These are phyloP conservation scores for Loris lydekkerianus DNA, from an alignment of 2,797 vertebrate genomes.

Conservation along the genomic window DNA sequence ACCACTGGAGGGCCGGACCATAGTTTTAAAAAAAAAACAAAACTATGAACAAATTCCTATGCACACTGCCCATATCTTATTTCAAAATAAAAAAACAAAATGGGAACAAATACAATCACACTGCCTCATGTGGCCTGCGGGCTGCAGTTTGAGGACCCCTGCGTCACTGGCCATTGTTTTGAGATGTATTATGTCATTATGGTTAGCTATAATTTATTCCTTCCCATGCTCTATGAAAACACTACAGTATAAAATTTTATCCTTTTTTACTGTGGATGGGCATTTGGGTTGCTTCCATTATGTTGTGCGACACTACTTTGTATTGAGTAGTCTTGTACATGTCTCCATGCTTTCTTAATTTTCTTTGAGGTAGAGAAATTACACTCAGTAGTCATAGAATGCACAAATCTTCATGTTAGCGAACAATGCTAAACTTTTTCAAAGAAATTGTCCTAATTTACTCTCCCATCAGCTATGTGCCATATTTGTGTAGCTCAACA, in stretches of 20 bases:
- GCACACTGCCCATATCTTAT: too few species aligned
- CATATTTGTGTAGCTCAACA: neutral
- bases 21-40: too few species aligned
- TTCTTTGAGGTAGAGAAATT: neutral
- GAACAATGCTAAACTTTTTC: neutral
- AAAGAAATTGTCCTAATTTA: neutral
- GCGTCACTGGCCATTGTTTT: neutral
- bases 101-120: too few species aligned
- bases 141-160: too few species aligned
- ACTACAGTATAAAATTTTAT: slow-evolving; percentile 31
- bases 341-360: neutral
- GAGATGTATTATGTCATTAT: slow-evolving; percentile 32
- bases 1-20: too few species aligned
- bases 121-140: too few species aligned
- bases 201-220: slow-evolving; percentile 16
- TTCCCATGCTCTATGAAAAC: slow-evolving; percentile 52
- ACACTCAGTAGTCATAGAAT: neutral
- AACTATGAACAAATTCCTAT: too few species aligned
- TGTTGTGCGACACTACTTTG: neutral
- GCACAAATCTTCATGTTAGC: slow-evolving; percentile 29
- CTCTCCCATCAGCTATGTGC: neutral
- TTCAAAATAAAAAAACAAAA: too few species aligned
- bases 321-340: neutral
- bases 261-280: slow-evolving; percentile 44
- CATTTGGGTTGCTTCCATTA: neutral